A percentile compares a stretch with the other conserved stretches of the same genome.
phyloP scores from a whole-genome alignment of 2,113 vertebrate species.

The Eubucco bourcierii region DNA sequence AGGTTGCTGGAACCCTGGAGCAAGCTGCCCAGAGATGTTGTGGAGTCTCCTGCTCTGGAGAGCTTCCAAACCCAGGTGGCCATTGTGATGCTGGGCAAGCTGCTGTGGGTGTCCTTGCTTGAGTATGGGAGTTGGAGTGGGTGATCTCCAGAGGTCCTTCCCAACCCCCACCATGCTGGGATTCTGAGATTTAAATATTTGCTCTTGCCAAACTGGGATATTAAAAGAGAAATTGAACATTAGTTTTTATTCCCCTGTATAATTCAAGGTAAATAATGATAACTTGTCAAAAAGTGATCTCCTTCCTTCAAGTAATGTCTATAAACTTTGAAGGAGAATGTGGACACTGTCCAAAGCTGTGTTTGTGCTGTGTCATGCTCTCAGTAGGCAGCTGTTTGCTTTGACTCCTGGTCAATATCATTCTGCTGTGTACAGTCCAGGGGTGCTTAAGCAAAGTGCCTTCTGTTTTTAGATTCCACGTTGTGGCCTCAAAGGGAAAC shows the following conservation, averaged over 20 bases:
- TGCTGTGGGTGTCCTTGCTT: no score
- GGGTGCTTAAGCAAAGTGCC: neutral
- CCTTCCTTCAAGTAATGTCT: neutral
- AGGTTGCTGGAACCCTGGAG: no score
- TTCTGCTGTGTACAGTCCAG: neutral
- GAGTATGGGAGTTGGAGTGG: no score
- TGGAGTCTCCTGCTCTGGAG: no score
- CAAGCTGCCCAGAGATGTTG: no score
- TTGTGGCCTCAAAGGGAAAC: conserved; percentile 91
- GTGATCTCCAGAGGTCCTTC: no score
- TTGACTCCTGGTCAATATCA: neutral
- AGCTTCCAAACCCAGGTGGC: no score
- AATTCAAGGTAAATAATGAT: neutral
- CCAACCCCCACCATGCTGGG: no score
- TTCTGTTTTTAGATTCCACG: conserved; percentile 84
- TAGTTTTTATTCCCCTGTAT: neutral
- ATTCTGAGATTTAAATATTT: neutral
- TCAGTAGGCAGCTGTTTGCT: neutral
- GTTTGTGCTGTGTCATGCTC: neutral
- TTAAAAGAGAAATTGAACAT: neutral
- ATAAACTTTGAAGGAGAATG: neutral
- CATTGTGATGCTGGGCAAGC: no score
- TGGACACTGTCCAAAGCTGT: neutral
- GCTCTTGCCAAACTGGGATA: neutral
- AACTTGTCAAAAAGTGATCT: neutral